These are phyloP conservation scores for Hypomesus transpacificus DNA, from an alignment of 2,113 vertebrate species.

Conservation along the genomic window DNA sequence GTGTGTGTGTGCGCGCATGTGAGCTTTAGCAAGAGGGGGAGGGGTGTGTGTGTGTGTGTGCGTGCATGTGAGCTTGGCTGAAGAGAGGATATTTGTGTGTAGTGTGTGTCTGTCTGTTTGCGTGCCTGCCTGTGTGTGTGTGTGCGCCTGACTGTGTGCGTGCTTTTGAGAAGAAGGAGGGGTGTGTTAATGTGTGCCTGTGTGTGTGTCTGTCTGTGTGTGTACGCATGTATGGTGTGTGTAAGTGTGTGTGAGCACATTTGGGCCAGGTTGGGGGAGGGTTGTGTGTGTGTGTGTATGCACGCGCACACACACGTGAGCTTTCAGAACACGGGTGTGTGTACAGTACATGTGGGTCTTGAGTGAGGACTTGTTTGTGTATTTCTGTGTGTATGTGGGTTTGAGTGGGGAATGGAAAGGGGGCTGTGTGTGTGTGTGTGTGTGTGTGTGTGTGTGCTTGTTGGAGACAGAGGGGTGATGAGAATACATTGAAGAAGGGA, in stretches of 20 bases:
- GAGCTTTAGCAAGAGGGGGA: conserved; percentile 12
- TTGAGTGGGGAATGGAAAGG: conserved; percentile 42
- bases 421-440: conserved; percentile 38
- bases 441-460: conserved; percentile 17
- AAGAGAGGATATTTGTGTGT: conserved; percentile 52
- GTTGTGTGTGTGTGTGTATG: conserved; percentile 33
- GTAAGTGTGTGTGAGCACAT: background rate
- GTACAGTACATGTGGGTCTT: conserved; percentile 49
- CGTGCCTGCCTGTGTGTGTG: conserved; percentile 12
- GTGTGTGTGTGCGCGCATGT: conserved; percentile 10
- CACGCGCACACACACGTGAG: conserved; percentile 33
- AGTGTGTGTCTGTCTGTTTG: conserved; percentile 23
- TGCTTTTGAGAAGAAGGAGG: conserved; percentile 41
- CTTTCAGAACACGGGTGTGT: background rate
- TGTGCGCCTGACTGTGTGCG: conserved; percentile 24
- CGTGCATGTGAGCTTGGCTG: conserved; percentile 38
- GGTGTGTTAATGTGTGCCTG: conserved; percentile 23
- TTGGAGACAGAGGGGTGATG: conserved; percentile 39
- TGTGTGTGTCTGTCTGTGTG: conserved; percentile 24
- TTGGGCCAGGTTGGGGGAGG: conserved; percentile 15
- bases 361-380: conserved; percentile 58
- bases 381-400: conserved; percentile 54
- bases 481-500: conserved; percentile 36
- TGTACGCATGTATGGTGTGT: conserved; percentile 13
- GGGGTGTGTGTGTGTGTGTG: conserved; percentile 8